phyloP scores from a whole-genome alignment of 1,140 invertebrate genomes.

The Babylonia areolata region DNA sequence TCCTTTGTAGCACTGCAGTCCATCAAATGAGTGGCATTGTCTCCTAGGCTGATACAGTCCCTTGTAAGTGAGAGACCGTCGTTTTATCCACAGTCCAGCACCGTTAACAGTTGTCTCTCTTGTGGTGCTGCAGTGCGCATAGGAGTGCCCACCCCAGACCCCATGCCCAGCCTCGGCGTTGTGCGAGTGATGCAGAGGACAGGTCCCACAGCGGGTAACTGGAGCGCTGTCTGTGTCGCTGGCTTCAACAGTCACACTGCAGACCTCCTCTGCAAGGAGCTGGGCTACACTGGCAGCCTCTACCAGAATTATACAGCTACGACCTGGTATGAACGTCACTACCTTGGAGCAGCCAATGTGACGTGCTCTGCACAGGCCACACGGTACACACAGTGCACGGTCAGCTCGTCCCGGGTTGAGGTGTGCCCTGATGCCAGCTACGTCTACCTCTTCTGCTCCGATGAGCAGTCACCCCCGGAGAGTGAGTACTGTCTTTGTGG shows the following conservation, averaged over 20 bases:
- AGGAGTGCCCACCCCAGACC: neutral
- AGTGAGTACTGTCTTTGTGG: neutral
- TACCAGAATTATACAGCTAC: conserved; percentile 63
- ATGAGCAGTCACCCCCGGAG: conserved; percentile 20
- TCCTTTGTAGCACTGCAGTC: no score
- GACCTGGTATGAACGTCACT: neutral
- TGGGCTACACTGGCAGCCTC: conserved; percentile 77
- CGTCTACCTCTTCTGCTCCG: conserved; percentile 59
- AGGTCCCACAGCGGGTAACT: no score
- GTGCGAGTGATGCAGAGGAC: conserved; percentile 37
- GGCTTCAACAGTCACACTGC: conserved; percentile 74
- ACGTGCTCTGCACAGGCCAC: conserved; percentile 58
- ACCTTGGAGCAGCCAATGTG: conserved; percentile 49
- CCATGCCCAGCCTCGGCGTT: neutral
- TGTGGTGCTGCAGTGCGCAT: conserved; percentile 33
- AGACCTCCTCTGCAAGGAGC: conserved; percentile 82
- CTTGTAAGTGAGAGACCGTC: no score
- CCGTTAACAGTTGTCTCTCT: no score
- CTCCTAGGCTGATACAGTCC: no score
- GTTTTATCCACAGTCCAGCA: no score
- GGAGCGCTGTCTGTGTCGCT: conserved; percentile 60
- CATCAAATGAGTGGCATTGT: no score
- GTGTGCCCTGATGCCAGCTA: conserved; percentile 56
- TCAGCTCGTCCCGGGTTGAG: conserved; percentile 56
- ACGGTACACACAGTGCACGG: conserved; percentile 80